Base-by-base conservation (phyloP, 2,113 vertebrate species). In the Gymnorhina tibicen region DNA sequence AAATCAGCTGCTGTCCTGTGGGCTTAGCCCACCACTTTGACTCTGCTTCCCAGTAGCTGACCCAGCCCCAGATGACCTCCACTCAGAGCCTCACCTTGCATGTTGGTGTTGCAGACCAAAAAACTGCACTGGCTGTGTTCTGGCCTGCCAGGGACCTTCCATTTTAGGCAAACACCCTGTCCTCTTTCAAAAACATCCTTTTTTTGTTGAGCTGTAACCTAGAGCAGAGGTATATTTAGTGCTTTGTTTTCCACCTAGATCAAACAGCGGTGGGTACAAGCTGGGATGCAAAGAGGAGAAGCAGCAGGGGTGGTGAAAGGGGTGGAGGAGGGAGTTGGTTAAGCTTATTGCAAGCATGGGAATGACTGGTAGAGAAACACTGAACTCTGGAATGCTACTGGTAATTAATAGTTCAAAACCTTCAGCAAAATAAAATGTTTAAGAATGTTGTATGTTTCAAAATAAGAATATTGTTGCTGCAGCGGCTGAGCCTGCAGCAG, bases 91-190 rank as follows among this genome's bases (percentile, higher is more conserved):
- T 69, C 44, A 64, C 13, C 7, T 11, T 11, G 10, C 10, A 7
- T 1, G 1, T 21, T 66, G 44, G 7, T 21, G 12, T 20, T 93
- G 58, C 73, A 82, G 44, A 41, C 37, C 37, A 58, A 26, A 64
- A 47, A 74, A 14, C 53, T 78, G 41, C 52, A 44, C 11, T 27
- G 24, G 5, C n/a, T 50, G 11, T 33, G 30, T 32, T 24, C 47
- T 87, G 56, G 12, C 32, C 37, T 79, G 44, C 33, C 62, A 83
- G 19, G 15, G 9, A 72, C 58, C 58, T 83, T 73, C 24, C 26
- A 33, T 1, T 1, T 14, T 12, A 82, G 33, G 46, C 30, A 89
- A 87, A 9, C 11, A 76, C 9, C 6, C 11, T 0, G 0, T 56
- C 41, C 28, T 49, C 1, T 52, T 81, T 55, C 33, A 26, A 53